Evolutionary conservation across 2,888 invertebrate species (phyloP).

Genomic region (Anodontia alba): DNA sequence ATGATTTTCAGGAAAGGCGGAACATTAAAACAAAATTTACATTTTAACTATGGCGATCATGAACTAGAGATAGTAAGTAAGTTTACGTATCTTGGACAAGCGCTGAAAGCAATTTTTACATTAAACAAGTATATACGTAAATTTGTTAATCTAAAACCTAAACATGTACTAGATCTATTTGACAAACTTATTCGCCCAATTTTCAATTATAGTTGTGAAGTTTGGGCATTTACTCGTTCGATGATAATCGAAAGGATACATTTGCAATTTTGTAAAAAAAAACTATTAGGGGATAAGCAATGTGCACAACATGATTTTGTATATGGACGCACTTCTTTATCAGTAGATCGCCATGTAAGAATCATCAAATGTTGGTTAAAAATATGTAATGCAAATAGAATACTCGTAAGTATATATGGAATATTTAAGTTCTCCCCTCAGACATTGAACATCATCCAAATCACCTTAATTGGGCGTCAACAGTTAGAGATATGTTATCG

Average conservation of each 20-base stretch:
- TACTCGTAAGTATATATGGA: neutral
- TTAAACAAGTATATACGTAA: neutral
- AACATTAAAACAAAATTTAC: neutral
- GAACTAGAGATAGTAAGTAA: neutral
- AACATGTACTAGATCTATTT: neutral
- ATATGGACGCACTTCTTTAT: neutral
- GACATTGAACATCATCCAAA: neutral
- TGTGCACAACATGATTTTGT: neutral
- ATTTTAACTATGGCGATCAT: neutral
- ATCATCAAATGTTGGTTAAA: neutral
- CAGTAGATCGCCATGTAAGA: neutral
- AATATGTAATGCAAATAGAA: neutral
- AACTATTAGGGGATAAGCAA: neutral
- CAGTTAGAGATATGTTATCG: neutral
- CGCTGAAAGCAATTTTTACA: neutral
- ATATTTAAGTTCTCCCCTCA: neutral
- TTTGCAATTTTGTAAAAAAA: constrained; percentile 5
- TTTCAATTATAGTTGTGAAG: neutral
- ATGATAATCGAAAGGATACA: neutral
- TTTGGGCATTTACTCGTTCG: neutral
- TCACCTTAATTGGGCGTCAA: neutral
- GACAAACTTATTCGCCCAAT: neutral
- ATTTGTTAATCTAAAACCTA: neutral
- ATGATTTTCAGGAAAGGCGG: neutral
- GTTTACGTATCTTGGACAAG: neutral